Evolutionary conservation across 2,113 vertebrate species (phyloP).

Genomic region (Triplophysa tibetana): DNA sequence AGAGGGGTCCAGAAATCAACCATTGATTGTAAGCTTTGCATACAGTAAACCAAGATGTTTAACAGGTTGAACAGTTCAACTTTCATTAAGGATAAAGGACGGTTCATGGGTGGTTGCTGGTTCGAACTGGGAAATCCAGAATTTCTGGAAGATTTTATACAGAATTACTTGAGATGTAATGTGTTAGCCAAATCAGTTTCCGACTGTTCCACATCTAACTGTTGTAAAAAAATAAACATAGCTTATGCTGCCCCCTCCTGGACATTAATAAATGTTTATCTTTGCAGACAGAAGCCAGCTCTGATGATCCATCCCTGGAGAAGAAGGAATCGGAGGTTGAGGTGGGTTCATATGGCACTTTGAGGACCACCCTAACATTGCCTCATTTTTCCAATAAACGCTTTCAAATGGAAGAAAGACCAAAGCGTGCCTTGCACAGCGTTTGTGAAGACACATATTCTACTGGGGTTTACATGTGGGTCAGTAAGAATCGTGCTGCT

Average conservation of each 20-base stretch:
- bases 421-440: background rate
- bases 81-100: background rate
- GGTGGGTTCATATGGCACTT: slow-evolving; percentile 69
- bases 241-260: slow-evolving; percentile 54
- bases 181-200: background rate
- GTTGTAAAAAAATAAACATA: background rate
- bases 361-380: background rate
- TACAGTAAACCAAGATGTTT: background rate
- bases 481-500: slow-evolving; percentile 49
- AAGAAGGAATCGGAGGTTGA: slow-evolving; percentile 92
- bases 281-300: slow-evolving; percentile 74
- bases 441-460: slow-evolving; percentile 38
- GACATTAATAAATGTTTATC: background rate
- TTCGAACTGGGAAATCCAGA: background rate
- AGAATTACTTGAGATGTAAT: background rate
- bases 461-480: slow-evolving; percentile 51
- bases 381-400: background rate
- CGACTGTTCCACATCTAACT: background rate
- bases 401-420: background rate
- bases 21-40: slow-evolving; percentile 77
- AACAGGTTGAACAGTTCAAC: background rate
- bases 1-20: slow-evolving; percentile 80
- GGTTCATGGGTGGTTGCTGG: background rate
- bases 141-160: background rate
- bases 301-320: slow-evolving; percentile 81